phyloP scores from a whole-genome alignment of 1,140 invertebrate genomes.

The Cyphomyrmex costatus region DNA sequence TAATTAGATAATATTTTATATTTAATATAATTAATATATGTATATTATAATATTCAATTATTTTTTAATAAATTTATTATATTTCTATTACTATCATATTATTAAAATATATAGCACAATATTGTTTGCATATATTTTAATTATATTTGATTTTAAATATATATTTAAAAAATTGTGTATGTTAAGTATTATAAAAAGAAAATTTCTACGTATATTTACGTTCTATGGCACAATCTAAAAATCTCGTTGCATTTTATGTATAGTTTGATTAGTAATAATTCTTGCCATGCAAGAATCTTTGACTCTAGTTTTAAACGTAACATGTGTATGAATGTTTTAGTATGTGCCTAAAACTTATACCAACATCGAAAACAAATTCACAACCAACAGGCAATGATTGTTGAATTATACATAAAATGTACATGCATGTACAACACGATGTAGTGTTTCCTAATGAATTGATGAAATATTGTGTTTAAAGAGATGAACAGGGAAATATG shows the following conservation, averaged over 20 bases:
- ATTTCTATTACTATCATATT: not conserved
- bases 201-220: not conserved
- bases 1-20: conserved; percentile 2
- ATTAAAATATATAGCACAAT: not conserved
- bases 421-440: conserved; percentile 59
- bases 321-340: conserved; percentile 10
- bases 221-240: conserved; percentile 23
- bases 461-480: conserved; percentile 46
- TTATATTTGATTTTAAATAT: conserved; percentile 1
- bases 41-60: conserved; percentile 9
- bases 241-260: conserved; percentile 9
- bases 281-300: conserved; percentile 25
- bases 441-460: conserved; percentile 13
- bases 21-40: not conserved
- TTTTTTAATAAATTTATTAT: conserved; percentile 17
- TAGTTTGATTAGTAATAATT: conserved; percentile 7
- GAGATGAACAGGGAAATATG: conserved; percentile 30
- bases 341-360: conserved; percentile 29
- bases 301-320: conserved; percentile 2
- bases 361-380: conserved; percentile 52
- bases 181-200: conserved; percentile 13
- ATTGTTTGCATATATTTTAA: not conserved
- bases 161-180: too few species aligned
- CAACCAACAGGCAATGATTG: conserved; percentile 45
- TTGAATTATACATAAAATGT: conserved; percentile 37